Conservation (phyloP, 2,797 vertebrate species). For the Ceyx erithaca region DNA sequence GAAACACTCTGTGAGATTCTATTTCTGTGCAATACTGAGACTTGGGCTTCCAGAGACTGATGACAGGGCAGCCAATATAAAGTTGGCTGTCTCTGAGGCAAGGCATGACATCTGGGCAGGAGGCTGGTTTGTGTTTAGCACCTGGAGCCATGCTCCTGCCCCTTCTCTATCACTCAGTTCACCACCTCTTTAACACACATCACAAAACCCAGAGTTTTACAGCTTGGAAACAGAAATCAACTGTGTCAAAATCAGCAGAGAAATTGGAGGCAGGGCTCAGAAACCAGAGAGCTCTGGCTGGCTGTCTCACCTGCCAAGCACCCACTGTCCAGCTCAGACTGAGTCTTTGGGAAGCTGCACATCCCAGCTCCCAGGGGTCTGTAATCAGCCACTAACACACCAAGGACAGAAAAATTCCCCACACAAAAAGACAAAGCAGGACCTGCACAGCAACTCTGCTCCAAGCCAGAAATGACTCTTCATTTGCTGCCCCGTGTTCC, state of each 20-base stretch:
- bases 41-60: not conserved
- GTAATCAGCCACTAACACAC: not conserved
- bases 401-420: not conserved
- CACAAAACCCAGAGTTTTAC: not conserved
- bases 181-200: not conserved
- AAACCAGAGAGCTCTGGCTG: not conserved
- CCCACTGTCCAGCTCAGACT: not conserved
- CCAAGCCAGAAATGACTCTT: not conserved
- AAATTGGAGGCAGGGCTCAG: not conserved
- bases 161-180: not conserved
- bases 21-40: not conserved
- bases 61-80: not conserved
- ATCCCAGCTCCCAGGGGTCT: not conserved
- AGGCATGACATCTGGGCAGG: not conserved
- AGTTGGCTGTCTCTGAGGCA: not conserved
- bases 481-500: not conserved
- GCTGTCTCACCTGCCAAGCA: not conserved
- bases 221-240: not conserved
- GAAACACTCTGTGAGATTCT: not conserved
- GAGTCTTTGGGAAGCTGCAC: not conserved
- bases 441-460: not conserved
- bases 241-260: not conserved
- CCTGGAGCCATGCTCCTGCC: not conserved
- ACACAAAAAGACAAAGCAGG: not conserved
- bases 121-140: not conserved